Base-by-base conservation (phyloP, 2,888 invertebrate genomes). In the Agrotis segetum region DNA sequence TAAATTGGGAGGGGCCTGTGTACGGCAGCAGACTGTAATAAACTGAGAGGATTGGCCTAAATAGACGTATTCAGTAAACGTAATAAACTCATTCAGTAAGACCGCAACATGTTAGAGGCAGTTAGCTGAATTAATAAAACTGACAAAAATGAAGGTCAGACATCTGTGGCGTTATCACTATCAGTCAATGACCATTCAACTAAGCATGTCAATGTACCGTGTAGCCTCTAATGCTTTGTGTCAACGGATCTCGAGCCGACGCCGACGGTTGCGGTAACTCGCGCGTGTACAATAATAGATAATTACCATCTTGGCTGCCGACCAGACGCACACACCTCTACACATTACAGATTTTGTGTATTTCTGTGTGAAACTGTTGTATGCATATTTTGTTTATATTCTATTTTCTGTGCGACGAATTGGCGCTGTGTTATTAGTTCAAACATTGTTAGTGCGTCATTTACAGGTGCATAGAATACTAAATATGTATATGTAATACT, bases 101-200 rank as follows among this genome's bases (percentile, higher is more conserved):
- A 44, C 21, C 21, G 44, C 29, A 60, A 29, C 3, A 19, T n/a
- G 34, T 34, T 65, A 24, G 21, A 44, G 44, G 44, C 74, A 34
- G 46, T 67, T 29, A 14, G 44, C 24, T 3, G 1, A 79, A 74
- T 67, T 52, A 52, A 60, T 50, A 46, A 24, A 67, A 52, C 46
- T 49, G n/a, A 19, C 34, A 29, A 47, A 66, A 52, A 24, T 55
- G 71, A 79, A 74, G 74, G 71, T 74, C 50, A 58, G 50, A 44
- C 61, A 58, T 49, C 17, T 50, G 56, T 7, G n/a, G 49, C n/a
- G 17, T 67, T 63, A 62, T 47, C 50, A 40, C 53, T 79, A 82
- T 85, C 85, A 80, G 81, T 80, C 72, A 71, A 55, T 74, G 81
- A 84, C 78, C 74, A 67, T 52, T 65, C 47, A 66, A 16, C 67